These are phyloP conservation scores for Syngnathus acus DNA, from an alignment of 2,797 vertebrate genomes.

Conservation along the genomic window DNA sequence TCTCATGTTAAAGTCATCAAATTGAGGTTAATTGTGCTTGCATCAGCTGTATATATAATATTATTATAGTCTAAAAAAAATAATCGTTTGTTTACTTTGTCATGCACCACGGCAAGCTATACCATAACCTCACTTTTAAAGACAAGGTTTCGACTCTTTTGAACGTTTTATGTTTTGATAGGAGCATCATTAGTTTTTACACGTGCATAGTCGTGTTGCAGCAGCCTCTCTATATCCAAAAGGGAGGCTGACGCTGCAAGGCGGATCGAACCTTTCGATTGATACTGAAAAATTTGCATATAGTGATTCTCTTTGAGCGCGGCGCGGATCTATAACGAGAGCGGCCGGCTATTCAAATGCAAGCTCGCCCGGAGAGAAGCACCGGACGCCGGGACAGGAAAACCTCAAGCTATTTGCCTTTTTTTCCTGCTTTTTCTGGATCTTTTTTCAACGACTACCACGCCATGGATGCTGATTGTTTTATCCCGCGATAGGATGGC, in stretches of 20 bases:
- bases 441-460: background rate
- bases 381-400: conserved; percentile 50
- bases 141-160: background rate
- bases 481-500: background rate
- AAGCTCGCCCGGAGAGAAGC: conserved; percentile 78
- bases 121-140: background rate
- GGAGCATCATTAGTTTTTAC: background rate
- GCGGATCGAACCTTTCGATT: conserved; percentile 99
- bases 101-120: background rate
- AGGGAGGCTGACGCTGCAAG: conserved; percentile 79
- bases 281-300: conserved; percentile 99
- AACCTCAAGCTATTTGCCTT: background rate
- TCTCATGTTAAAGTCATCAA: background rate
- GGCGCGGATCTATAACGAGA: conserved; percentile 85
- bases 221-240: conserved; percentile 73
- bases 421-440: background rate
- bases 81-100: background rate
- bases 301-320: conserved; percentile 92
- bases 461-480: conserved; percentile 2
- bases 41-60: background rate
- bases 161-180: background rate
- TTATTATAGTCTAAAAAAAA: background rate
- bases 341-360: conserved; percentile 91
- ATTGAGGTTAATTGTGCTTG: background rate
- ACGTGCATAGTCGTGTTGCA: background rate